Conservation (phyloP, 2,797 vertebrate species). For the Tragelaphus oryx region DNA sequence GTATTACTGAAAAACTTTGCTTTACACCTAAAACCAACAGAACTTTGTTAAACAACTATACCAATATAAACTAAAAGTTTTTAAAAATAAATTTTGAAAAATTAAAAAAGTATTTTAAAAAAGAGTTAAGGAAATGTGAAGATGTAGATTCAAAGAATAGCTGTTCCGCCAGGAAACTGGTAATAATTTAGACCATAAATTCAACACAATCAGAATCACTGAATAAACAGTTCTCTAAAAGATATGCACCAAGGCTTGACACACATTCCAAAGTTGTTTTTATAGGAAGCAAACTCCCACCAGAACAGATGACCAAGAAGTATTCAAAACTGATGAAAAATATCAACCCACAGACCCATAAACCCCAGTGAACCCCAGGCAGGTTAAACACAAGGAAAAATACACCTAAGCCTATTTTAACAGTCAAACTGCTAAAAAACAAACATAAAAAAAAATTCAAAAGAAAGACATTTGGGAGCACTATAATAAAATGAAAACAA, state of each 20-base stretch:
- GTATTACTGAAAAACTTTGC: not conserved
- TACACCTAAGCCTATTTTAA: not conserved
- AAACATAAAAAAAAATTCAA: not conserved
- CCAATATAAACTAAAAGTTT: not conserved
- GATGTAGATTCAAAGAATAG: not conserved
- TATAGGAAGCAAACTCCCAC: not conserved
- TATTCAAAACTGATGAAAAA: not conserved
- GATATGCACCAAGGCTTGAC: not conserved
- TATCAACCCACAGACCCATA: not conserved
- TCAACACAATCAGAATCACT: not conserved
- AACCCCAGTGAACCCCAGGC: not conserved
- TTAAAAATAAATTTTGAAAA: not conserved
- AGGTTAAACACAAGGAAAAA: not conserved
- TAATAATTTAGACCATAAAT: not conserved
- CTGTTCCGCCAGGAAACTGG: not conserved
- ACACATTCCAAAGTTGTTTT: not conserved
- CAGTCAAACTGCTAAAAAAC: not conserved
- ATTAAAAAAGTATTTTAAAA: not conserved
- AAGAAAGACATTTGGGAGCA: not conserved
- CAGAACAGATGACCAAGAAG: not conserved
- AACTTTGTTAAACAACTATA: not conserved
- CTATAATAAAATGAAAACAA: not conserved
- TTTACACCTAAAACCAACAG: not conserved
- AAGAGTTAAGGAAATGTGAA: not conserved
- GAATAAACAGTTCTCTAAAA: not conserved